Evolutionary conservation across 2,888 invertebrate species (phyloP).

Genomic region (Philereme transversata): DNA sequence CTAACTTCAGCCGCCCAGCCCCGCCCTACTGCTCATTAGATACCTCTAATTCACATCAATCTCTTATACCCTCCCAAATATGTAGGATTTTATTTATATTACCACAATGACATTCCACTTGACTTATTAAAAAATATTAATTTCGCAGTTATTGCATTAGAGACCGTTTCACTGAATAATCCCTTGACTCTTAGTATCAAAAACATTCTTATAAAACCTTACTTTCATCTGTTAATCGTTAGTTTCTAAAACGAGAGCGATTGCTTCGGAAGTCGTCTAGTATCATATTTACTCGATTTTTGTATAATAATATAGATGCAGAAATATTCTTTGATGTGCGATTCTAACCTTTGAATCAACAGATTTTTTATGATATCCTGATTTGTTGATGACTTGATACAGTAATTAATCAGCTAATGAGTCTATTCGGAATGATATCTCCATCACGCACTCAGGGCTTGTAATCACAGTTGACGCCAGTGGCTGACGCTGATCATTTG

Average conservation of each 20-base stretch:
- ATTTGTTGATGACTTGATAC: constrained; percentile 5
- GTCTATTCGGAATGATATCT: constrained; percentile 21
- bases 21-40: constrained; percentile 76
- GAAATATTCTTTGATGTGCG: no score
- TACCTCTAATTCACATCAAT: constrained; percentile 76
- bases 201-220: no score
- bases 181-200: no score
- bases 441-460: constrained; percentile 28
- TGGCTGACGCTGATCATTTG: constrained; percentile 59
- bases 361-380: background rate
- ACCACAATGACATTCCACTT: constrained; percentile 6
- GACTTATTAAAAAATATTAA: background rate
- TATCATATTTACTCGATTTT: no score
- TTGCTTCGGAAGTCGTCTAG: no score
- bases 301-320: no score
- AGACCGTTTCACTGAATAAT: no score
- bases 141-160: background rate
- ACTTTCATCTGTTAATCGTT: no score
- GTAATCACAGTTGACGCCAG: constrained; percentile 54
- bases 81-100: constrained; percentile 44
- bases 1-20: constrained; percentile 64
- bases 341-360: no score
- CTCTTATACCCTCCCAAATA: constrained; percentile 56
- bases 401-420: constrained; percentile 23
- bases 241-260: no score